These are phyloP conservation scores for Steromphala cineraria DNA, from an alignment of 2,888 invertebrate species.

Conservation along the genomic window DNA sequence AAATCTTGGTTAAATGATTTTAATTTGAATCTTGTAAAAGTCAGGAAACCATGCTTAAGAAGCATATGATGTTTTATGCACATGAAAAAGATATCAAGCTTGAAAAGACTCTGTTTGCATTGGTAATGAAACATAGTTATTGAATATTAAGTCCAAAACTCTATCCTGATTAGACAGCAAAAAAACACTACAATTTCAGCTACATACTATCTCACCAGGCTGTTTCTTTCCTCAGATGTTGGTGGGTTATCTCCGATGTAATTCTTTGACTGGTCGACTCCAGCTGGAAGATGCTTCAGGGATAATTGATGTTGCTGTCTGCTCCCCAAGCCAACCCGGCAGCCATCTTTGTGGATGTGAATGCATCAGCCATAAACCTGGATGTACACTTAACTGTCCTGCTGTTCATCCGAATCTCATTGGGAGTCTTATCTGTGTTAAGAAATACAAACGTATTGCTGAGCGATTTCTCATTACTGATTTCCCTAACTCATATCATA, in stretches of 20 bases:
- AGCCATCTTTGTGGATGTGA: neutral
- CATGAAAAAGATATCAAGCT: no score
- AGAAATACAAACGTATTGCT: neutral
- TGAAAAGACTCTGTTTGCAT: no score
- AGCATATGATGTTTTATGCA: no score
- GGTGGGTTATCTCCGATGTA: constrained; percentile 33
- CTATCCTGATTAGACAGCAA: no score
- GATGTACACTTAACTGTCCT: neutral
- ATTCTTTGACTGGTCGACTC: constrained; percentile 34
- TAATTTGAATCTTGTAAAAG: no score
- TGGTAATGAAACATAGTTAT: no score
- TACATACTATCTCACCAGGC: no score
- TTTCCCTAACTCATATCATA: neutral
- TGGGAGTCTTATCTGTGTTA: neutral
- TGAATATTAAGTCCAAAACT: no score
- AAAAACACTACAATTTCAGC: no score
- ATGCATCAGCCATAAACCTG: neutral
- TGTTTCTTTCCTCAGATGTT: constrained; percentile 40
- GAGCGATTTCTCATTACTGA: neutral
- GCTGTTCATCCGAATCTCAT: neutral
- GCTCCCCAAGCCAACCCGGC: neutral
- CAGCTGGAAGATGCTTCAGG: constrained; percentile 42
- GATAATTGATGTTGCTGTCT: constrained; percentile 16
- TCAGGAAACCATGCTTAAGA: no score
- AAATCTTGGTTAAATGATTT: no score